Percentiles rank a stretch among this genome's conserved stretches.
Evolutionary conservation across 1,140 invertebrate species (phyloP).

Genomic region (Lerema accius): DNA sequence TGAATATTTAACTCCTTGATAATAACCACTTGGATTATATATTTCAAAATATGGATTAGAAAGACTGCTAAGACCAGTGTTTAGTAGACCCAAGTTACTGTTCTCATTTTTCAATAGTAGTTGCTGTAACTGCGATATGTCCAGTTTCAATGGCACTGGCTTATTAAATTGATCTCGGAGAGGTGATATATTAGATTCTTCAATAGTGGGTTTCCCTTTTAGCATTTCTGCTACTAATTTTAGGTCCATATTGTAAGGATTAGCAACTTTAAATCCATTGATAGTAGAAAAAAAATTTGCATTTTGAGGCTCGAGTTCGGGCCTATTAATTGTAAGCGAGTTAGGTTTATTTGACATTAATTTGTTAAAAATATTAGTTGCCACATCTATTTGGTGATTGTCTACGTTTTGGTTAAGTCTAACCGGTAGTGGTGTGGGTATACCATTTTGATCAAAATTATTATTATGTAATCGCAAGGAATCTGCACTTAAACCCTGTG

Average conservation of each 20-base stretch:
- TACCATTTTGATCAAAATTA: conserved; percentile 57
- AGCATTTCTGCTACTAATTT: conserved; percentile 78
- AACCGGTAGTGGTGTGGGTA: conserved; percentile 61
- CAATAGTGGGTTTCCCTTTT: conserved; percentile 69
- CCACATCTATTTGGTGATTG: conserved; percentile 72
- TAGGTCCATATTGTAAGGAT: conserved; percentile 78
- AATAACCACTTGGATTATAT: conserved; percentile 56
- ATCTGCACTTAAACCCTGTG: conserved; percentile 54
- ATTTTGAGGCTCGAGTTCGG: conserved; percentile 62
- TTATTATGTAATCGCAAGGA: conserved; percentile 51
- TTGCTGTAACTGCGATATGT: conserved; percentile 74
- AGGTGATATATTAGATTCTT: conserved; percentile 60
- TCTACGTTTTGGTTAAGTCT: conserved; percentile 78
- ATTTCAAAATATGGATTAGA: conserved; percentile 63
- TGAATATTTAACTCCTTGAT: conserved; percentile 74
- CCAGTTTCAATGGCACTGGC: conserved; percentile 62
- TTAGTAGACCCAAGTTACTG: conserved; percentile 40
- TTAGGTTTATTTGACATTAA: conserved; percentile 60
- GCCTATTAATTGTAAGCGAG: conserved; percentile 51
- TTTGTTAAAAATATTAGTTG: conserved; percentile 64
- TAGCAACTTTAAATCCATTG: conserved; percentile 76
- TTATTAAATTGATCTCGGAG: conserved; percentile 64
- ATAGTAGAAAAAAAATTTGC: conserved; percentile 66
- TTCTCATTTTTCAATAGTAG: conserved; percentile 70
- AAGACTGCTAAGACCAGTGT: conserved; percentile 49